Conservation (phyloP, 2,797 vertebrate genomes). For the Sandelia bainsii region DNA sequence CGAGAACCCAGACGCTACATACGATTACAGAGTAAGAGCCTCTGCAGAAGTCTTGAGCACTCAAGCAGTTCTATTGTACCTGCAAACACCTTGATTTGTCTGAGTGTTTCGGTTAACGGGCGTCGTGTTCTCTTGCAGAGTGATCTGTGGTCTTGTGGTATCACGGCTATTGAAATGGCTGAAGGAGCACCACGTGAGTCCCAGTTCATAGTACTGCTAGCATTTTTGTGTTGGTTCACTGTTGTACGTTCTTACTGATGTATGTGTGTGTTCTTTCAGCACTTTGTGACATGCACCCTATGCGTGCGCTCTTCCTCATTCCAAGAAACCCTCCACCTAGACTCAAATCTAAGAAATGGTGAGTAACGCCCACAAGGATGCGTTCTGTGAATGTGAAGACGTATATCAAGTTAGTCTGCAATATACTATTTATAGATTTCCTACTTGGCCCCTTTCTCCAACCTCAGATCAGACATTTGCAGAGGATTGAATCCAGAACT, state of each 20-base stretch:
- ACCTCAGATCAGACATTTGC: constrained; percentile 24
- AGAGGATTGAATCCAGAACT: constrained; percentile 38
- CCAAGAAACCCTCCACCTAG: constrained; percentile 92
- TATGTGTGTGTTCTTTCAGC: constrained; percentile 70
- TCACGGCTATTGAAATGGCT: constrained; percentile 98
- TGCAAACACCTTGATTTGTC: background rate
- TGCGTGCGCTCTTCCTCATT: constrained; percentile 94
- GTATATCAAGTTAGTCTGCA: constrained; percentile 4
- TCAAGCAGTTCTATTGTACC: background rate
- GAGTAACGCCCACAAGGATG: constrained; percentile 19
- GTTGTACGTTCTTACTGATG: background rate
- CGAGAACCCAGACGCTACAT: constrained; percentile 96
- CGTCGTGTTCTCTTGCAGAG: constrained; percentile 85
- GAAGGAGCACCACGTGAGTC: constrained; percentile 98
- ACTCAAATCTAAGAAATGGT: constrained; percentile 96
- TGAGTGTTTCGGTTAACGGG: constrained; percentile 28
- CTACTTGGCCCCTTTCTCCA: constrained; percentile 17
- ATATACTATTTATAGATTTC: constrained; percentile 26
- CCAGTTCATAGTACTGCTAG: background rate
- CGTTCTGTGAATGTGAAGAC: background rate
- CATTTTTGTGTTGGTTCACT: background rate
- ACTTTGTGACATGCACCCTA: constrained; percentile 94
- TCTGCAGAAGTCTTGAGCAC: accelerated
- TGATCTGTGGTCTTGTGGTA: constrained; percentile 97
- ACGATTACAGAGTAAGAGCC: constrained; percentile 93